Evolutionary conservation across 2,888 invertebrate genomes (phyloP).

Genomic region (Epistrophella euchroma): DNA sequence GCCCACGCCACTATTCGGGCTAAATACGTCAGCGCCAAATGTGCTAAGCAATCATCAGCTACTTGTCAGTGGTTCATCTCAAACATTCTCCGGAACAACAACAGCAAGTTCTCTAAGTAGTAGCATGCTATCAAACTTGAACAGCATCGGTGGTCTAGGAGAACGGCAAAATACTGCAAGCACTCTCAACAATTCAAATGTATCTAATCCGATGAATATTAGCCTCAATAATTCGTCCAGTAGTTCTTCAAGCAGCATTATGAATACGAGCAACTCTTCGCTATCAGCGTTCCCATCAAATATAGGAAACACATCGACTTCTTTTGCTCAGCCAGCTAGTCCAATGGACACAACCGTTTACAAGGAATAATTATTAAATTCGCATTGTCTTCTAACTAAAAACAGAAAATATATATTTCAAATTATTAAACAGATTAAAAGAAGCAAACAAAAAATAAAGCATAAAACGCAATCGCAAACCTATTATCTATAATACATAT

Average conservation of each 20-base stretch:
- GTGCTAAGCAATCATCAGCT: conserved; percentile 81
- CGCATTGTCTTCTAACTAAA: conserved; percentile 54
- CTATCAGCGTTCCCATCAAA: conserved; percentile 82
- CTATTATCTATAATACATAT: conserved; percentile 58
- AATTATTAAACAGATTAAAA: conserved; percentile 56
- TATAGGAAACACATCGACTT: conserved; percentile 80
- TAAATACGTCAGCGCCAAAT: conserved; percentile 84
- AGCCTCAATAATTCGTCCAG: conserved; percentile 82
- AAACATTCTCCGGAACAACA: conserved; percentile 73
- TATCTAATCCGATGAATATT: conserved; percentile 79
- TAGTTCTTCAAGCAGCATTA: conserved; percentile 79
- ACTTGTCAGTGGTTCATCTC: conserved; percentile 77
- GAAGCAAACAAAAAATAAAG: conserved; percentile 27
- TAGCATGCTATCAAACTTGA: conserved; percentile 80
- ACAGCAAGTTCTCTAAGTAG: conserved; percentile 45
- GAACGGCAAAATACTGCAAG: conserved; percentile 58
- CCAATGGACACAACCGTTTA: conserved; percentile 90
- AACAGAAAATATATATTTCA: conserved; percentile 48
- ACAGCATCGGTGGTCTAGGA: conserved; percentile 76
- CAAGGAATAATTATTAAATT: conserved; percentile 85
- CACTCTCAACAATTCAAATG: conserved; percentile 68
- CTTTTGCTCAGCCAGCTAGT: conserved; percentile 87
- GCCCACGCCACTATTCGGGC: conserved; percentile 86
- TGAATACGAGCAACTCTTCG: conserved; percentile 81
- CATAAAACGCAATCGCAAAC: conserved; percentile 67